Base-by-base conservation (phyloP, 2,113 vertebrate species). In the Thinocorus orbignyianus region DNA sequence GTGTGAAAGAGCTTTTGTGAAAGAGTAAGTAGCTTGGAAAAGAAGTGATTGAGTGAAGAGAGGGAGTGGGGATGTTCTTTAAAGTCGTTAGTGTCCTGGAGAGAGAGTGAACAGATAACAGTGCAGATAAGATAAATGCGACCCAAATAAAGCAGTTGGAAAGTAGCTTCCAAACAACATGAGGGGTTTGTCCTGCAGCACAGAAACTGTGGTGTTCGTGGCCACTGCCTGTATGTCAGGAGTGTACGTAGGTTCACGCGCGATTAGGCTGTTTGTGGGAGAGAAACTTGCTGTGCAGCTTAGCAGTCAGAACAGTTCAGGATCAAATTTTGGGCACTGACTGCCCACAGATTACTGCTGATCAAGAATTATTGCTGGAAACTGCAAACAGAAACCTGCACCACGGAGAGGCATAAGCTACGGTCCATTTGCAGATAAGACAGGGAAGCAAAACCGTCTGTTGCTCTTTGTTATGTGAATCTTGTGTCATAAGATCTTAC, bases 231-330 rank as follows among this genome's bases (percentile, higher is more conserved):
- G 41, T 51, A 4, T 68, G 51, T 70, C 35, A 17, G 72, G 33
- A 51, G 77, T 64, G 74, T 51, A 35, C 4, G 19, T 2, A 5
- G 35, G 46, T 84, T 93, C 82, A 62, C 0, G 0, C 92, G 61
- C 44, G 52, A 83, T 92, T 68, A 92, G 72, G n/a, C 49, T 3
- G 48, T n/a, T 48, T 81, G 74, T 71, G 86, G 57, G 66, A 90
- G 48, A 81, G 80, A 83, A 93, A 81, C 88, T 86, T 84, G 80
- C 93, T 72, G 22, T 88, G 77, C 93, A 57, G 16, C 49, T 89
- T 64, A 26, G 55, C 88, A 79, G 76, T 88, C 95, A 44, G 69
- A 79, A 64, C 72, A 68, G 57, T 60, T 96, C 95, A 94, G 1
- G 86, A 39, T 92, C 80, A 91, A 60, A 79, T 48, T 93, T 33